A percentile compares a stretch with the other conserved stretches of the same genome.
These are phyloP conservation scores for Melieria picta DNA, from an alignment of 2,888 invertebrate species.

Conservation along the genomic window DNA sequence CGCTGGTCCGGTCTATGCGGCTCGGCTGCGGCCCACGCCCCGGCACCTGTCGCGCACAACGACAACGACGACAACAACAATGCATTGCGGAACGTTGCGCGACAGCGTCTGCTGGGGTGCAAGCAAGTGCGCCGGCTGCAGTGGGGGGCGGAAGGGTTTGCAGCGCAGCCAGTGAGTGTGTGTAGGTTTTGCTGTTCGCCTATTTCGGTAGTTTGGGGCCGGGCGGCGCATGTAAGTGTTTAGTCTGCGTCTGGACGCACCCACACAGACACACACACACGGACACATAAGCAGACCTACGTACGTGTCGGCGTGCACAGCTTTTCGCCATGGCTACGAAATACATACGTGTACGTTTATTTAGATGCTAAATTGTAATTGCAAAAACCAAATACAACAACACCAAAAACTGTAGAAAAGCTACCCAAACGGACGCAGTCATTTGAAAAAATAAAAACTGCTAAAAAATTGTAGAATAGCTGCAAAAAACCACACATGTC, in stretches of 20 bases:
- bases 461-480: background rate
- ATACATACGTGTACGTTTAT: background rate
- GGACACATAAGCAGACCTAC: background rate
- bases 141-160: too few species aligned
- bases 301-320: background rate
- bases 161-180: too few species aligned
- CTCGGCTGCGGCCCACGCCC: background rate
- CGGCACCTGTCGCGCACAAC: background rate
- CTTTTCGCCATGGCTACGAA: background rate
- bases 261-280: background rate
- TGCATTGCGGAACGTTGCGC: too few species aligned
- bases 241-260: constrained; percentile 33
- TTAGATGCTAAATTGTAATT: constrained; percentile 23
- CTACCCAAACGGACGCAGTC: constrained; percentile 10
- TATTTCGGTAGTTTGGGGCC: background rate
- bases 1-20: background rate
- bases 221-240: constrained; percentile 24
- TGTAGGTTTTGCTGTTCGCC: too few species aligned
- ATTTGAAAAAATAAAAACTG: constrained; percentile 3
- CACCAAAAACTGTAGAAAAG: constrained; percentile 1
- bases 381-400: background rate
- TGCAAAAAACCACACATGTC: background rate
- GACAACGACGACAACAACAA: too few species aligned
- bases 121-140: too few species aligned
- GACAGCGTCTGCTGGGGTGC: too few species aligned